A percentile compares a stretch with the other conserved stretches of the same genome.
These are phyloP conservation scores for Sarcophaga bullata DNA, from an alignment of 1,140 invertebrate species.

Conservation along the genomic window DNA sequence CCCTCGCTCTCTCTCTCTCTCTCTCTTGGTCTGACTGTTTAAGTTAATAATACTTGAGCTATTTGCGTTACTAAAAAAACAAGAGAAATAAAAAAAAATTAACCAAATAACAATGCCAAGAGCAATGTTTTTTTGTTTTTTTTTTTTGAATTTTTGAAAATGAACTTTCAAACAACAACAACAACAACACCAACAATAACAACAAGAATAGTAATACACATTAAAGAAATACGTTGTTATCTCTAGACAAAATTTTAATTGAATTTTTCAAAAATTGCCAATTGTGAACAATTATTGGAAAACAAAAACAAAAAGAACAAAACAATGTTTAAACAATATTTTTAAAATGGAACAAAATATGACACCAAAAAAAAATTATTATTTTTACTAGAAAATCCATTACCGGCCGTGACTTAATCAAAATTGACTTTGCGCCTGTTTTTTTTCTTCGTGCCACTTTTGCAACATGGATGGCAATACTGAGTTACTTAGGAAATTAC, in stretches of 20 bases:
- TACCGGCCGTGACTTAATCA: constrained; percentile 37
- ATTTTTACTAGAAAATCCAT: constrained; percentile 27
- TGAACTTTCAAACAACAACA: neutral
- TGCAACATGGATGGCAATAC: neutral
- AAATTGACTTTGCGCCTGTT: constrained; percentile 35
- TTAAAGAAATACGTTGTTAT: constrained; percentile 11
- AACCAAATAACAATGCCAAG: neutral
- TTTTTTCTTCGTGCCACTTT: constrained; percentile 4
- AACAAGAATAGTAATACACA: neutral
- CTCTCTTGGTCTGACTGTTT: too few species aligned
- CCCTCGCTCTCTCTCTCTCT: neutral
- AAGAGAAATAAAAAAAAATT: neutral
- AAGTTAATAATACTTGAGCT: neutral
- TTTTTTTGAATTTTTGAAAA: neutral
- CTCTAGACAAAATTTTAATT: constrained; percentile 33
- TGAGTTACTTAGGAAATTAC: too few species aligned
- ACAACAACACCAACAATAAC: neutral
- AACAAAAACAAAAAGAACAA: neutral
- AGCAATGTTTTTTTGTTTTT: neutral
- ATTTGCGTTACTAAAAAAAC: neutral
- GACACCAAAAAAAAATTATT: neutral
- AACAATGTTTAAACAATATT: neutral
- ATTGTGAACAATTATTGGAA: neutral
- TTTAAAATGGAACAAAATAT: neutral
- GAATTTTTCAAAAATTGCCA: constrained; percentile 25